These are phyloP conservation scores for Brachionus asplanchnoidis DNA, from an alignment of 1,140 invertebrate species.

Conservation along the genomic window DNA sequence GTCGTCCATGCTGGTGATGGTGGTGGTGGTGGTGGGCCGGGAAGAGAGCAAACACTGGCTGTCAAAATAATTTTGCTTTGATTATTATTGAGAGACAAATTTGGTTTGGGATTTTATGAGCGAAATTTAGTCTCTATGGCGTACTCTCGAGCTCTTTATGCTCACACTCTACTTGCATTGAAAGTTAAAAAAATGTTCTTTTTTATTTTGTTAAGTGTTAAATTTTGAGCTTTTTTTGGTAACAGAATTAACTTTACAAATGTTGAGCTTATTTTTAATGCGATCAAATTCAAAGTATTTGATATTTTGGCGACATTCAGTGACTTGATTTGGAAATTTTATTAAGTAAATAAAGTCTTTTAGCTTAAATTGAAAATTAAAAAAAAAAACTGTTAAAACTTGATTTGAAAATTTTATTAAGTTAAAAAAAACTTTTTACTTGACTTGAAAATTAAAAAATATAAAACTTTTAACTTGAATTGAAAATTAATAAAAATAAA, in stretches of 20 bases:
- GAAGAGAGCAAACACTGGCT: background rate
- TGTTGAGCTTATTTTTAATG: no score
- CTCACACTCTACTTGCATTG: background rate
- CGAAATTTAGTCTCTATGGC: slow-evolving; percentile 17
- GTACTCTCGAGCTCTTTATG: slow-evolving; percentile 1
- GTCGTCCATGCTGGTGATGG: background rate
- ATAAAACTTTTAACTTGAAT: no score
- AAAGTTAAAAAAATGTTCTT: background rate
- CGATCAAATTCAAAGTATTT: no score
- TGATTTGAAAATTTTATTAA: no score
- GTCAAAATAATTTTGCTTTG: slow-evolving; percentile 12
- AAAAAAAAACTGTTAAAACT: no score
- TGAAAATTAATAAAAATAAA: no score
- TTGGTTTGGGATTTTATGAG: background rate
- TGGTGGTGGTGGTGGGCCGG: background rate
- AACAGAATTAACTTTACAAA: background rate
- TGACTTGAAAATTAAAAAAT: no score
- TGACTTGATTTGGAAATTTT: no score
- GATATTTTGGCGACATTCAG: no score
- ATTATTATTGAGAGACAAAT: background rate
- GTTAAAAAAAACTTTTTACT: no score
- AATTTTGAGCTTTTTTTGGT: background rate
- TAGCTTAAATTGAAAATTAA: no score
- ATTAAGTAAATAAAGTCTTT: no score
- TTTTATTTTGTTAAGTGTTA: background rate